Base-by-base conservation (phyloP, 2,113 vertebrate species). In the Phoxinus phoxinus region DNA sequence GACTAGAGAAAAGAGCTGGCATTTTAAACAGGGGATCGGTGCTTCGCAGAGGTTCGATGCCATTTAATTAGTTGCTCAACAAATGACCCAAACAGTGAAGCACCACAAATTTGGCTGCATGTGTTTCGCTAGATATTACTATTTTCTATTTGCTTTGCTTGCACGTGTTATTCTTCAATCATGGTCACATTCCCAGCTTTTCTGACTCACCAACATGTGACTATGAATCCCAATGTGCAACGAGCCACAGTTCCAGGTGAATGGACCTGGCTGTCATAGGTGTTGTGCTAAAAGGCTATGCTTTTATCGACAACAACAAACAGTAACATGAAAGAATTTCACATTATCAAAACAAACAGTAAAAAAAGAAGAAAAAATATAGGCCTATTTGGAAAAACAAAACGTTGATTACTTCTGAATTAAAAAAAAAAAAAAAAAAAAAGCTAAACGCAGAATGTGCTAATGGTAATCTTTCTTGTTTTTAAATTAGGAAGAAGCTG, bases 1-100 rank as follows among this genome's bases (percentile, higher is more conserved):
- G 89, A 88, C 77, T 81, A 89, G 87, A 89, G 87, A 90, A 90
- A 88, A 85, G 69, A 90, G 87, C 83, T 87, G 84, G 82, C 83
- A 89, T 80, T 86, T 88, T 72, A 59, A 82, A 83, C 84, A 83
- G 48, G 69, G 35, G 79, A 78, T 79, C 67, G 48, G 83, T 91
- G 92, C 90, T 92, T 86, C 73, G 91, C 84, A 89, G 86, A 56
- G 86, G 77, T 76, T 69, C 53, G 32, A 4, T 75, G 69, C 32
- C 65, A 78, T 81, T 89, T 21, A 32, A 75, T 72, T 61, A 80
- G 78, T 83, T 51, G 77, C 56, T 84, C 35, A 85, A 76, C 82
- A 89, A 80, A 84, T 79, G 76, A 81, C 58, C 69, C 71, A 74
- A 58, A 69, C 61, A 59, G 73, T 11, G 12, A 75, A 23, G 1